Evolutionary conservation across 2,113 vertebrate genomes (phyloP).

Genomic region (Brachyhypopomus gauderio): DNA sequence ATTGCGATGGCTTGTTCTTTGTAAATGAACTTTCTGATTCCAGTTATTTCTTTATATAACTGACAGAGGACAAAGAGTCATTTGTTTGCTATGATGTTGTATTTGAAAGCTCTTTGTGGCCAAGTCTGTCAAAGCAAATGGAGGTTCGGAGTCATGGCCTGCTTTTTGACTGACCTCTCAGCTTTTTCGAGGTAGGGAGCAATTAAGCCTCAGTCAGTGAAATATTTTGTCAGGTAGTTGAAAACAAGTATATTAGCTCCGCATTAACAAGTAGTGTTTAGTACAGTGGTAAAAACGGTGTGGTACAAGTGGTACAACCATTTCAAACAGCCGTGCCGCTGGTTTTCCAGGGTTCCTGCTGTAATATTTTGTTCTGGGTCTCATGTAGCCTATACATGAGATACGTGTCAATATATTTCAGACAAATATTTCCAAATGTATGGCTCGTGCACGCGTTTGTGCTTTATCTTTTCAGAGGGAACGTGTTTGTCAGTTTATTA

Average conservation of each 20-base stretch:
- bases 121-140: slow-evolving; percentile 86
- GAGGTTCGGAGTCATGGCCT: slow-evolving; percentile 87
- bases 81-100: slow-evolving; percentile 96
- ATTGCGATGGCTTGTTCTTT: slow-evolving; percentile 99
- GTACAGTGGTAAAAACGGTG: slow-evolving; percentile 9
- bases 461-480: no score
- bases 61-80: slow-evolving; percentile 95
- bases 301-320: no score
- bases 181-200: slow-evolving; percentile 81
- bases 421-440: no score
- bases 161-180: slow-evolving; percentile 86
- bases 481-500: no score
- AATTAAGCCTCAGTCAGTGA: slow-evolving; percentile 84
- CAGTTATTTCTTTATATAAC: slow-evolving; percentile 84
- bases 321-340: no score
- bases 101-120: slow-evolving; percentile 88
- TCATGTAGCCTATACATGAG: no score
- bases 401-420: no score
- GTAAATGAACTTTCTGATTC: slow-evolving; percentile 99
- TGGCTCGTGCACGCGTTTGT: no score
- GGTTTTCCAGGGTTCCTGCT: no score
- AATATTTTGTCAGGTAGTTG: slow-evolving; percentile 98
- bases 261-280: slow-evolving; percentile 46
- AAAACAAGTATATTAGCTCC: slow-evolving; percentile 82
- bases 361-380: no score